Evolutionary conservation across 2,113 vertebrate genomes (phyloP).

Genomic region (Ailuropoda melanoleuca): DNA sequence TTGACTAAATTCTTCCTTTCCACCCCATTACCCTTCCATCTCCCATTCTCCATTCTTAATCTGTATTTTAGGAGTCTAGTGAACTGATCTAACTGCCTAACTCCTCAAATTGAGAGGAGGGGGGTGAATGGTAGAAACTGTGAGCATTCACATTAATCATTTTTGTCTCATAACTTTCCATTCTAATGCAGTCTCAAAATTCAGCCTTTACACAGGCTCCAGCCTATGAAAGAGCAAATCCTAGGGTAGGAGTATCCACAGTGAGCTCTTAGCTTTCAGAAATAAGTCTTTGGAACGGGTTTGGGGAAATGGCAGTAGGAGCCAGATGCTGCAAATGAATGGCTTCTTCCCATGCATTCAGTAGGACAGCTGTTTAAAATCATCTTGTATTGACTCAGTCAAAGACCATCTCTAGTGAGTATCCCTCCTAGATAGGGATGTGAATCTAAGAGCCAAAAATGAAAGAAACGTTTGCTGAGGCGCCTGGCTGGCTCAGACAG

Average conservation of each 20-base stretch:
- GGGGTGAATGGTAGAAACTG: neutral
- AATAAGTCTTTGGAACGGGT: neutral
- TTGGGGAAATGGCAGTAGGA: neutral
- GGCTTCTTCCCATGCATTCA: neutral
- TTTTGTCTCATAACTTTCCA: conserved; percentile 1
- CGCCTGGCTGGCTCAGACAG: neutral
- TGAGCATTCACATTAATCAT: neutral
- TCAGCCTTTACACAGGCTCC: neutral
- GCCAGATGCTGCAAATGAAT: neutral
- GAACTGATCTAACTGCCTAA: neutral
- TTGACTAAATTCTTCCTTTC: neutral
- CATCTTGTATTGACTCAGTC: neutral
- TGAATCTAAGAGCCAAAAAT: neutral
- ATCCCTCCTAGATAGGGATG: neutral
- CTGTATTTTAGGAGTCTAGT: conserved; percentile 2
- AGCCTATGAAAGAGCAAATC: neutral
- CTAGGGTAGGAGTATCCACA: neutral
- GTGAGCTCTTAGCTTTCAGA: neutral
- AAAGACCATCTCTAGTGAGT: neutral
- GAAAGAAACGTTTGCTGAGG: neutral
- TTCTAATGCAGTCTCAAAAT: neutral
- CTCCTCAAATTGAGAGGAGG: neutral
- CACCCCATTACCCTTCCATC: neutral
- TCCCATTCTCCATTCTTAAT: neutral
- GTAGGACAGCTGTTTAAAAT: neutral